A percentile compares a stretch with the other conserved stretches of the same genome.
These are phyloP conservation scores for Psammodynastes pulverulentus DNA, from an alignment of 2,113 vertebrate genomes.

Conservation along the genomic window DNA sequence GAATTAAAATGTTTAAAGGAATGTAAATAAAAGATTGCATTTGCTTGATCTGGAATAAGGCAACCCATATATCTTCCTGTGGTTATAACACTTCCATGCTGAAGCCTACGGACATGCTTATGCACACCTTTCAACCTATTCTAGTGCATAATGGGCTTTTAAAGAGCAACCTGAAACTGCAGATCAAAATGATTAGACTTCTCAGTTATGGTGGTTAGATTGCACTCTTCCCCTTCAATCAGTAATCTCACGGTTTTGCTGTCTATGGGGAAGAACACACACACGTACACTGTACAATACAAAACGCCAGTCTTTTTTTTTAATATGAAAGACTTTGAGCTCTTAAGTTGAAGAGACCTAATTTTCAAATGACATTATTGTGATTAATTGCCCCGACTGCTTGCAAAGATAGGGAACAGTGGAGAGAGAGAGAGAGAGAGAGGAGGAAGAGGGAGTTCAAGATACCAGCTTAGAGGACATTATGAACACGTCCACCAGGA, in stretches of 20 bases:
- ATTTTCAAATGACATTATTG: constrained; percentile 12
- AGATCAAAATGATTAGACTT: background rate
- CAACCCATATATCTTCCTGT: background rate
- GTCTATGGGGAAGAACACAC: background rate
- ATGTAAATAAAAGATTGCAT: background rate
- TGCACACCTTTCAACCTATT: background rate
- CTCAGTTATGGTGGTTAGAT: background rate
- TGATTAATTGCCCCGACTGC: constrained; percentile 24
- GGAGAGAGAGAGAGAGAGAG: background rate
- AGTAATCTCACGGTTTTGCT: background rate
- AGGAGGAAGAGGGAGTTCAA: background rate
- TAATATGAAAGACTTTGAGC: background rate
- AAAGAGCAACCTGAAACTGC: background rate
- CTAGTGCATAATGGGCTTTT: background rate
- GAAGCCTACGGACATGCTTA: background rate
- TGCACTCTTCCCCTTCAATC: background rate
- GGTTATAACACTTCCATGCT: background rate
- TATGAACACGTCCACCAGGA: constrained; percentile 23
- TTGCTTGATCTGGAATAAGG: background rate
- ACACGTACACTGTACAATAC: background rate
- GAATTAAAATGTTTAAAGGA: background rate
- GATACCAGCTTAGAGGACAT: constrained; percentile 5
- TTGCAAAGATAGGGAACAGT: constrained; percentile 3
- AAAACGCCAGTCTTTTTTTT: background rate
- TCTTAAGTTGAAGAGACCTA: background rate